Base-by-base conservation (phyloP, 2,888 invertebrate genomes). In the Phymatocera aterrima region DNA sequence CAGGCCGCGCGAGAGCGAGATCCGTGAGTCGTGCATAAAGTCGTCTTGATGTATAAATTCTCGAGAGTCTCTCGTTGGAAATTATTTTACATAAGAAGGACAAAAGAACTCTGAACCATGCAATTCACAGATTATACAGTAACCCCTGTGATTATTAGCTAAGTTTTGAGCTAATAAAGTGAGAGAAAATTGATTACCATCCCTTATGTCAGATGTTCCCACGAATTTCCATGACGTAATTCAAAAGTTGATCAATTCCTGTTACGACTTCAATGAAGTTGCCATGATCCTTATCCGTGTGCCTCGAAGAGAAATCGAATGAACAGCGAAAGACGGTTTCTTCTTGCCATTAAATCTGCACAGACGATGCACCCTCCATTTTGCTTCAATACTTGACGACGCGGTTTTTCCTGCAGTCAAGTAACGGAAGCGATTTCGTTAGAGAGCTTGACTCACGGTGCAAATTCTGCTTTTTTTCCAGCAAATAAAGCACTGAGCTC, bases 401-500 rank as follows among this genome's bases (percentile, higher is more conserved):
- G 61, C 37, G 61, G 37, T 64, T 68, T 46, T 68, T 46, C 2
- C 68, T 43, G 68, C 28, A 68, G 43, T 68, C 68, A n/a, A 54
- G 12, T 18, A 72, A 21, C 37, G 34, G 51, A n/a, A 6, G 72
- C 1, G 18, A 6, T 48, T 54, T 54, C 18, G 54, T 40, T 15
- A 28, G 75, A 57, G 24, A 57, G 18, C 57, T 75, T 40, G 57
- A 75, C 37, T 75, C 12, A 28, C 8, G 40, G 86, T 87, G 88
- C 84, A 87, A 88, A 88, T 88, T 84, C 82, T 80, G 82, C 34
- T 80, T 72, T 79, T 82, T 83, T 85, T 87, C 84, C 82, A 82
- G 81, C 83, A 87, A 86, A 87, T 87, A 87, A 87, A 87, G 86
- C 84, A 85, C 83, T 78, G 77, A 48, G 79, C 78, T 64, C 80